These are phyloP conservation scores for Harmothoe impar DNA, from an alignment of 2,888 invertebrate genomes.

Conservation along the genomic window DNA sequence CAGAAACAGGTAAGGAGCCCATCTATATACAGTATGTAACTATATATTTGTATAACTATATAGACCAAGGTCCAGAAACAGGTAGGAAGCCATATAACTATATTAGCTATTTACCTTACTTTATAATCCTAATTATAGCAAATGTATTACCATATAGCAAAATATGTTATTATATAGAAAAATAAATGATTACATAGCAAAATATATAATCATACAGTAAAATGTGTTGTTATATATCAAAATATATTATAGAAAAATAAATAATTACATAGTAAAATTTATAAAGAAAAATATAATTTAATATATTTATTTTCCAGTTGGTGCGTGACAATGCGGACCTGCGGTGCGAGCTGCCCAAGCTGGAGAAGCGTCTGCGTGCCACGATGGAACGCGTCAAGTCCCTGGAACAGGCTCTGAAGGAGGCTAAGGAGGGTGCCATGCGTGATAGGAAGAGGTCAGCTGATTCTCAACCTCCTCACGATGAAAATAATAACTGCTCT, in stretches of 20 bases:
- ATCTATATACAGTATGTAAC: no score
- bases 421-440: conserved; percentile 99
- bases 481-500: conserved; percentile 63
- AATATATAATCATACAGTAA: neutral
- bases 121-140: no score
- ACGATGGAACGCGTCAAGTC: conserved; percentile 99
- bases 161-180: neutral
- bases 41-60: no score
- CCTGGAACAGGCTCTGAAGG: conserved; percentile 96
- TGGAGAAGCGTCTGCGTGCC: conserved; percentile 98
- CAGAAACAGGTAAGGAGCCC: no score
- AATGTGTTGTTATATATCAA: neutral
- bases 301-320: conserved; percentile 88
- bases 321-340: conserved; percentile 99
- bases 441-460: conserved; percentile 93
- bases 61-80: neutral
- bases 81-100: neutral
- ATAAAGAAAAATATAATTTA: no score
- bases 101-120: no score
- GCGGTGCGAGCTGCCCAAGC: conserved; percentile 98
- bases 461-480: neutral
- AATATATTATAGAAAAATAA: no score
- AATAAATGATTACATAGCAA: neutral
- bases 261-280: no score
- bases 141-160: neutral